phyloP scores from a whole-genome alignment of 2,888 invertebrate genomes.

The Mythimna albipuncta region DNA sequence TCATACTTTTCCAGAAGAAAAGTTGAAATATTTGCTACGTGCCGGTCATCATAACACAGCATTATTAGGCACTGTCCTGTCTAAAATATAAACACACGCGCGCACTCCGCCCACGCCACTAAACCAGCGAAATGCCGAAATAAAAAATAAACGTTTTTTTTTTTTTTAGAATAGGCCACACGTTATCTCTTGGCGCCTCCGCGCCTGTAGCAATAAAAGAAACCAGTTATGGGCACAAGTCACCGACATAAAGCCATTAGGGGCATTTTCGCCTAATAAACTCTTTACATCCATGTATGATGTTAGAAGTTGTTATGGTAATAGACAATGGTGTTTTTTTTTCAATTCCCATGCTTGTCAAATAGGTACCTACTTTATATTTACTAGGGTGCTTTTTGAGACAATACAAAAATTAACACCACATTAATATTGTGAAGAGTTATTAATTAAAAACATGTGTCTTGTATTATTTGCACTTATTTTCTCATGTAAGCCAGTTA shows the following conservation, averaged over 20 bases:
- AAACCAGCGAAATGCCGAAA: constrained; percentile 44
- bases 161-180: constrained; percentile 34
- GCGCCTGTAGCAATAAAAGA: constrained; percentile 55
- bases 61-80: constrained; percentile 36
- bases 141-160: constrained; percentile 26
- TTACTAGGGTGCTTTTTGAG: constrained; percentile 2
- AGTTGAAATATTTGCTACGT: neutral
- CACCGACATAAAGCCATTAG: constrained; percentile 37
- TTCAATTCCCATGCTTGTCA: constrained; percentile 11
- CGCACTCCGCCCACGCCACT: constrained; percentile 38
- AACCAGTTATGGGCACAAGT: constrained; percentile 62
- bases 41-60: constrained; percentile 19
- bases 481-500: too few relatives aligned
- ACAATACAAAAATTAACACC: constrained; percentile 19
- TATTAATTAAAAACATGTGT: constrained; percentile 11
- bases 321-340: constrained; percentile 25
- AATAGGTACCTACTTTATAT: constrained; percentile 11
- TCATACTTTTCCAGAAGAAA: neutral
- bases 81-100: constrained; percentile 31
- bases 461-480: neutral
- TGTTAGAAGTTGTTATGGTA: constrained; percentile 25
- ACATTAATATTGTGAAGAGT: constrained; percentile 12
- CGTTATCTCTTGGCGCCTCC: constrained; percentile 38
- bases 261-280: constrained; percentile 55
- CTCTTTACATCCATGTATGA: constrained; percentile 37